Base-by-base conservation (phyloP, 1,140 invertebrate genomes). In the Thaumatotibia leucotreta region DNA sequence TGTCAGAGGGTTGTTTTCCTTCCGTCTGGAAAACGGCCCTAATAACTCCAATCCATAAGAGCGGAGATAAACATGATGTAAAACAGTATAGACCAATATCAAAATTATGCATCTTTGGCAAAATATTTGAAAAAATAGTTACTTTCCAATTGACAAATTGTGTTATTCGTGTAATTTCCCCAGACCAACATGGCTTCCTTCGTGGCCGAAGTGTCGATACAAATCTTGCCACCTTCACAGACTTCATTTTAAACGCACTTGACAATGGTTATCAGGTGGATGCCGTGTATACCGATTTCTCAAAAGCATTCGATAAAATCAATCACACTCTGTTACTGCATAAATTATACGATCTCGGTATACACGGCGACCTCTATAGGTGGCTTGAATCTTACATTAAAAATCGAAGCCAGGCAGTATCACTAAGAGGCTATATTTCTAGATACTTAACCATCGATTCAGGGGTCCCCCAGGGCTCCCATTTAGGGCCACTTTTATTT, bases 121-220 rank as follows among this genome's bases (percentile, higher is more conserved):
- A 63, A 45, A 23, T 63, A 10, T 24, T 45, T 3, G 62, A 45
- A 14, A 27, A 39, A 24, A 45, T 45, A 3, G 32, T 63, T 1
- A 63, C 62, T n/a, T 0, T 9, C 3, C 20, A 63, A 45, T 23
- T 63, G 6, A 39, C 17, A 9, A 11, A 23, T 9, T 14, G n/a
- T 27, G 2, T 63, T 2, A 23, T 20, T 22, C 32, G 20, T 14
- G 6, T 33, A 6, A 63, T 63, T 3, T 63, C 35, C 22, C 32
- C 35, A 3, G 23, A 63, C 0, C 62, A 63, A 27, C 62, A 63
- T 35, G 62, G 62, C 4, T 63, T 63, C 20, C 23, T 63, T 22
- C 23, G 23, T 3, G 35, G 32, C 1, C 31, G 62, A 11, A 39
- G 32, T 45, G 62, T 63, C 9, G 32, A 49, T 4, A 63, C 62